phyloP scores from a whole-genome alignment of 1,140 invertebrate species.

The Popillia japonica region DNA sequence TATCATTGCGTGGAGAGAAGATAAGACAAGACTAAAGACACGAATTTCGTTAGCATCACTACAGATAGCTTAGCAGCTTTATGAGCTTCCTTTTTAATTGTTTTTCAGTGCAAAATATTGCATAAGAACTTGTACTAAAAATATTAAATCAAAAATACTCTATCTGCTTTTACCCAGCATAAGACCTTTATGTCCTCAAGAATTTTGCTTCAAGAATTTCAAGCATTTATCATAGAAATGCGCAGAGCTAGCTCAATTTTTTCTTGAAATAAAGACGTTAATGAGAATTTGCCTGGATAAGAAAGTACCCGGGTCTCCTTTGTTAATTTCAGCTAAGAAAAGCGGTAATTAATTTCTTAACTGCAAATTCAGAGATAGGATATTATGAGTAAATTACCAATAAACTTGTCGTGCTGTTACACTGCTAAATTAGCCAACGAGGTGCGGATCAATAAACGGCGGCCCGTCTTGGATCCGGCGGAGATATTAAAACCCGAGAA shows the following conservation, averaged over 20 bases:
- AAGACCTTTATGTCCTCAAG: too few relatives aligned
- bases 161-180: too few relatives aligned
- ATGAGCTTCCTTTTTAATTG: too few relatives aligned
- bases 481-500: conserved; percentile 22
- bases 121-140: too few relatives aligned
- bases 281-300: background rate
- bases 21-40: too few relatives aligned
- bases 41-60: too few relatives aligned
- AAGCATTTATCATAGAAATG: too few relatives aligned
- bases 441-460: conserved; percentile 43
- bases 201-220: too few relatives aligned
- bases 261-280: conserved; percentile 10
- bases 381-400: conserved; percentile 56
- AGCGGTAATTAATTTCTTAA: conserved; percentile 52
- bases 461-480: background rate
- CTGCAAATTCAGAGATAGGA: conserved; percentile 48
- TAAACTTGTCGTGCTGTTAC: conserved; percentile 52
- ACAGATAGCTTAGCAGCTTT: too few relatives aligned
- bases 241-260: background rate
- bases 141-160: too few relatives aligned
- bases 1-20: too few relatives aligned
- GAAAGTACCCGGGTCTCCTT: conserved; percentile 31
- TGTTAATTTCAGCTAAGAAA: conserved; percentile 45
- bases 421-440: conserved; percentile 49
- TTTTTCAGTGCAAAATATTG: too few relatives aligned